A percentile compares a stretch with the other conserved stretches of the same genome.
These are phyloP conservation scores for Slavum lentiscoides DNA, from an alignment of 2,888 invertebrate genomes.

Conservation along the genomic window DNA sequence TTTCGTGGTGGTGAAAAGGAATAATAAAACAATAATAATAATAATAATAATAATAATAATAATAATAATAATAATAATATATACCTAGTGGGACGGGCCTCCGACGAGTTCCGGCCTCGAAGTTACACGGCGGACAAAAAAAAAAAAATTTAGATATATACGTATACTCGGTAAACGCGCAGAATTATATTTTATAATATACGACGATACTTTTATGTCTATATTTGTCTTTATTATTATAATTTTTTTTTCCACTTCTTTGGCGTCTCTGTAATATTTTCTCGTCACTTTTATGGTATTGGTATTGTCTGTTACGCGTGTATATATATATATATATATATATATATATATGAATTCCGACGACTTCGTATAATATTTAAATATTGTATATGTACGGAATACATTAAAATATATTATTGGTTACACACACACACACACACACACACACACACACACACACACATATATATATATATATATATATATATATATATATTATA, in stretches of 20 bases:
- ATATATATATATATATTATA: background rate
- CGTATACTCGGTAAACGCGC: background rate
- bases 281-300: slow-evolving; percentile 13
- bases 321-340: background rate
- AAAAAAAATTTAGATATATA: background rate
- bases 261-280: slow-evolving; percentile 1
- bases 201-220: background rate
- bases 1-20: slow-evolving; percentile 48
- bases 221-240: slow-evolving; percentile 25
- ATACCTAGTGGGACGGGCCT: slow-evolving; percentile 45
- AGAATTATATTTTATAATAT: slow-evolving; percentile 13
- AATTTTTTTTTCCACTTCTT: background rate
- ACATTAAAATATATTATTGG: slow-evolving; percentile 48
- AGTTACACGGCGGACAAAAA: slow-evolving; percentile 5
- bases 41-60: slow-evolving; percentile 44
- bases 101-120: slow-evolving; percentile 38
- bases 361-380: background rate
- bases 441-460: background rate
- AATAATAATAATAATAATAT: slow-evolving; percentile 41
- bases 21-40: slow-evolving; percentile 43
- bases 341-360: slow-evolving; percentile 21
- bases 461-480: no score
- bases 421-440: background rate
- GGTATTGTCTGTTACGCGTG: background rate
- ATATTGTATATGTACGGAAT: background rate